Conservation (phyloP, 1,140 invertebrate genomes). For the Elymnias hypermnestra region DNA sequence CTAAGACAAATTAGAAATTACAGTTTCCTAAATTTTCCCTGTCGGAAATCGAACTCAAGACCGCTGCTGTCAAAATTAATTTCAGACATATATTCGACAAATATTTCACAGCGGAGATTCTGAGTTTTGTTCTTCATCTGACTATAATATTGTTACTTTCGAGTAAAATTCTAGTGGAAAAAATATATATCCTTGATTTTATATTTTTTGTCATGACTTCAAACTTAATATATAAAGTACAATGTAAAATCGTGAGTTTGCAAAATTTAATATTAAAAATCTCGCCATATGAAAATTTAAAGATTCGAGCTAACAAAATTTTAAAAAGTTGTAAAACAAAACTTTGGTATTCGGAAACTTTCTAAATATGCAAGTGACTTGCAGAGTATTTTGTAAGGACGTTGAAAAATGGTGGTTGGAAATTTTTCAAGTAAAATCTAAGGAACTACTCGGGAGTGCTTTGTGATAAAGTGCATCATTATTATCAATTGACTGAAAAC, state of each 20-base stretch:
- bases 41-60: no score
- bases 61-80: no score
- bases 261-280: neutral
- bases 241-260: neutral
- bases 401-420: slow-evolving; percentile 24
- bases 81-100: no score
- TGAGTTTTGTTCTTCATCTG: no score
- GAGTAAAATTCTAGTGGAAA: no score
- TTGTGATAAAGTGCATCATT: neutral
- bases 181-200: no score
- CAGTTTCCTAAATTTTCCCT: no score
- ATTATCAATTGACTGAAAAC: neutral
- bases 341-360: slow-evolving; percentile 25
- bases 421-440: slow-evolving; percentile 21
- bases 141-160: no score
- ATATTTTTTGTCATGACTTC: no score
- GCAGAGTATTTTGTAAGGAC: slow-evolving; percentile 23
- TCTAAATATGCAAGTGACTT: slow-evolving; percentile 28
- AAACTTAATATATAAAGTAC: no score
- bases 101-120: no score
- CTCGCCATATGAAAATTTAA: slow-evolving; percentile 12
- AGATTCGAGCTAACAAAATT: slow-evolving; percentile 1
- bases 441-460: neutral
- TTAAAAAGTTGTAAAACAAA: slow-evolving; percentile 17
- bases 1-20: no score